These are phyloP conservation scores for Myanophis thanlyinensis DNA, from an alignment of 2,113 vertebrate genomes.

Conservation along the genomic window DNA sequence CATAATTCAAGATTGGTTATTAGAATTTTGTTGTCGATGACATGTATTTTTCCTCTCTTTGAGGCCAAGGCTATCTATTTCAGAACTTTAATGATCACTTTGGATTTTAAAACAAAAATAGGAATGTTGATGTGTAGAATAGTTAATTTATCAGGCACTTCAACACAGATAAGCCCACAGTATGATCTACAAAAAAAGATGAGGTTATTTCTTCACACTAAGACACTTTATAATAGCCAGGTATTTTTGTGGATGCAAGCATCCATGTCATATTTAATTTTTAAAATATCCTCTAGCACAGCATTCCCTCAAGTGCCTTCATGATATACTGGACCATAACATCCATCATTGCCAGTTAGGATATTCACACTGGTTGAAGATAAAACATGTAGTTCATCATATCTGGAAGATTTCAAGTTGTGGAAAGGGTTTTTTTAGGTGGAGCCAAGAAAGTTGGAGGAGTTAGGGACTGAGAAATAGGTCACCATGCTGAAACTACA, in stretches of 20 bases:
- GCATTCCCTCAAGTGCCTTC: neutral
- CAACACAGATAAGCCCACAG: no score
- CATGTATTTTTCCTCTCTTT: neutral
- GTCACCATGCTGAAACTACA: neutral
- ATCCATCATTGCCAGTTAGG: neutral
- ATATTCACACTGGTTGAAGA: neutral
- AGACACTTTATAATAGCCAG: neutral
- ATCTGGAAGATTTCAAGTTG: neutral
- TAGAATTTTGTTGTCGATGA: neutral
- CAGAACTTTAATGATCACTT: neutral
- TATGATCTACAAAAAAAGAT: neutral
- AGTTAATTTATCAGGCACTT: neutral
- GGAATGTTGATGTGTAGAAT: neutral
- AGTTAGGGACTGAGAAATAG: neutral
- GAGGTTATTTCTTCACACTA: neutral
- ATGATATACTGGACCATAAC: neutral
- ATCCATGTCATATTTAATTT: neutral
- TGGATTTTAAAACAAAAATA: neutral
- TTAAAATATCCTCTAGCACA: neutral
- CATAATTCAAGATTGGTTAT: constrained; percentile 12
- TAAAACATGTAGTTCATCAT: neutral
- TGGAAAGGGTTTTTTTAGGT: neutral
- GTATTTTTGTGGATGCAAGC: neutral
- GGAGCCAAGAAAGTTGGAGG: neutral
- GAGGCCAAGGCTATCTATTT: neutral